Base-by-base conservation (phyloP, 2,113 vertebrate species). In the Axis porcinus region DNA sequence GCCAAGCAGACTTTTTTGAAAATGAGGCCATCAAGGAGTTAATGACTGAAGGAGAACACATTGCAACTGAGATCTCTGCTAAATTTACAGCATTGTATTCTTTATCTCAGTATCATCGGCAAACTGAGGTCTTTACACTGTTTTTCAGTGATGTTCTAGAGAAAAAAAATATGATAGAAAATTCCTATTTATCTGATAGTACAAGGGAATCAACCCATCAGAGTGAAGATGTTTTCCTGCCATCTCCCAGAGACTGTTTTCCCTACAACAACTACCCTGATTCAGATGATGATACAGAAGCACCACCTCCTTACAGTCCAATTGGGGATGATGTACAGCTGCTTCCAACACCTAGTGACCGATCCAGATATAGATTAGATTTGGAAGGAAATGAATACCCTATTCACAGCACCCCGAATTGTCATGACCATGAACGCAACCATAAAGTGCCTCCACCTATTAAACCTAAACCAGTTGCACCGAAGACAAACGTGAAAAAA, bases 391-490 rank as follows among this genome's bases (percentile, higher is more conserved):
- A 99, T 15, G 99, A 99, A 94, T 99, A 99, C 98, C 99, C 99
- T 47, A 60, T 99, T 97, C 99, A 99, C 78, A 99, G 99, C 97
- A 99, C 99, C 2, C 99, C 99, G 14, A 99, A 99, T 86, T 99
- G 98, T 98, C 99, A 99, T 81, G 99, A 99, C 94, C 99, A 99
- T 12, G 99, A 99, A 98, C 99, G 99, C 98, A 99, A 99, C 99
- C 99, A 99, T 99, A 99, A 99, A 99, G 99, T 99, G 99, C 99
- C 99, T 99, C 99, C 99, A 76, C 99, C 99, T 2, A 99, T 99
- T 97, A 99, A 99, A 98, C 99, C 99, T 91, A 99, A 99, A 97
- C 99, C 99, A 16, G 98, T 99, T 79, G 99, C 99, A 97, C 98
- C 99, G 57, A 99, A 99, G 98, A 99, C 99, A 85, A 99, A 99